Evolutionary conservation across 2,888 invertebrate species (phyloP), one percentile per base, ranked within the genome.

Genomic region (Volucella zonaria): DNA sequence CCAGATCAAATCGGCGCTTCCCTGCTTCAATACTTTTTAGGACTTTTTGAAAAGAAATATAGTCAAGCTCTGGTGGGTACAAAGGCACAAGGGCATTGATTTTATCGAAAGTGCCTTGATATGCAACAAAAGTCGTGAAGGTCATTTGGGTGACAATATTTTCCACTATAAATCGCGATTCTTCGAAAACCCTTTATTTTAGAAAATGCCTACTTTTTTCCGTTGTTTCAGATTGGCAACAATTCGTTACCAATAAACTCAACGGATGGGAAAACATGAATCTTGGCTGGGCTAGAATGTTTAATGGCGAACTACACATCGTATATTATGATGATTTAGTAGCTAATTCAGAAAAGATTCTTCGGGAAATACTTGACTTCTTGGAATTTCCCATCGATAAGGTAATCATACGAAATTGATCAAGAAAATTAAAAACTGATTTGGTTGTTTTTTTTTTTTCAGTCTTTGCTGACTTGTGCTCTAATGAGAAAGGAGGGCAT

Each of bases 281-380:
- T 89, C 90, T 94, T 45, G 93, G 94, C 88, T 96, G 96, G 96
- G 92, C 96, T 86, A 92, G 93, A 70, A 93, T 94, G 88, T 96
- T 95, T 90, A 93, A 93, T 2, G 95, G 95, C 11, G 94, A 94
- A 4, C 92, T 95, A 49, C 94, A 95, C 89, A 93, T 96, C 31
- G 93, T 96, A 66, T 94, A 94, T 90, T 96, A 96, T 90, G 95
- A 96, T 87, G 92, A 94, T 86, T 92, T 96, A 71, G 94, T 95
- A 11, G 91, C 92, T 1, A 93, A 95, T 88, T 93, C 95, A 0
- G 93, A 94, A 87, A 90, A 91, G 45, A 93, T 94, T 1, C 90
- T 96, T 56, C 91, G 93, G 40, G 93, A 93, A 1, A 92, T 95
- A 71, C 91, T 96, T 71, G 90, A 92, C 56, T 95, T 95, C 89